These are phyloP conservation scores for Lucilia sericata DNA, from an alignment of 1,140 invertebrate genomes.

Conservation along the genomic window DNA sequence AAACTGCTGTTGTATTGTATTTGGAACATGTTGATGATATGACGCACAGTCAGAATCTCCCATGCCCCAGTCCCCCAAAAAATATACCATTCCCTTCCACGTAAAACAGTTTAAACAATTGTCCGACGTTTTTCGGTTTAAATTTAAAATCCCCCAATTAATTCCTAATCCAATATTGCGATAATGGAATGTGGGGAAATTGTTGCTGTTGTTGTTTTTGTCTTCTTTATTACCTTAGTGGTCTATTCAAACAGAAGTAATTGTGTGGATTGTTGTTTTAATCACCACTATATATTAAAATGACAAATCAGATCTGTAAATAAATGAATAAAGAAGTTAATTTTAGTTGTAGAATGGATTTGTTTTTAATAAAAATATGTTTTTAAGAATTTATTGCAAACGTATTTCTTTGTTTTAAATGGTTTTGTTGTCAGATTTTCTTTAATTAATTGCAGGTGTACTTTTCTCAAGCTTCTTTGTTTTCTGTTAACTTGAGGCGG, in stretches of 20 bases:
- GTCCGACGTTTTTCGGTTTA: conserved; percentile 37
- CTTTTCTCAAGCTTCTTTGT: neutral
- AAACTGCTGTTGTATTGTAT: conserved; percentile 62
- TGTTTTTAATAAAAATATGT: too few species aligned
- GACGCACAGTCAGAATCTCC: conserved; percentile 76
- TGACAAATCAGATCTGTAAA: neutral
- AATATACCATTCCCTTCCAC: conserved; percentile 77
- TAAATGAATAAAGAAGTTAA: neutral
- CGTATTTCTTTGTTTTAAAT: neutral
- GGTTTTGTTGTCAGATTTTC: neutral
- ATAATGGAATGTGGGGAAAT: neutral
- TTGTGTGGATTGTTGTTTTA: too few species aligned
- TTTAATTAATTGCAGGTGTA: neutral
- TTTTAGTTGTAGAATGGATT: too few species aligned
- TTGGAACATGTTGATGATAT: conserved; percentile 70
- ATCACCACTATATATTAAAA: neutral
- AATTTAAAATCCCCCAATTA: neutral
- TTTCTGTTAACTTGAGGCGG: neutral
- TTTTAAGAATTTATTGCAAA: too few species aligned
- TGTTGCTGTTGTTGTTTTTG: neutral
- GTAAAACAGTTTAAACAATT: conserved; percentile 63
- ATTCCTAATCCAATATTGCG: neutral
- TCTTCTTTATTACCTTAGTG: neutral
- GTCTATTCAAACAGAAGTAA: neutral
- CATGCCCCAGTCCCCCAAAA: conserved; percentile 79